Base-by-base conservation (phyloP, 2,113 vertebrate genomes). In the Tonatia bakeri region DNA sequence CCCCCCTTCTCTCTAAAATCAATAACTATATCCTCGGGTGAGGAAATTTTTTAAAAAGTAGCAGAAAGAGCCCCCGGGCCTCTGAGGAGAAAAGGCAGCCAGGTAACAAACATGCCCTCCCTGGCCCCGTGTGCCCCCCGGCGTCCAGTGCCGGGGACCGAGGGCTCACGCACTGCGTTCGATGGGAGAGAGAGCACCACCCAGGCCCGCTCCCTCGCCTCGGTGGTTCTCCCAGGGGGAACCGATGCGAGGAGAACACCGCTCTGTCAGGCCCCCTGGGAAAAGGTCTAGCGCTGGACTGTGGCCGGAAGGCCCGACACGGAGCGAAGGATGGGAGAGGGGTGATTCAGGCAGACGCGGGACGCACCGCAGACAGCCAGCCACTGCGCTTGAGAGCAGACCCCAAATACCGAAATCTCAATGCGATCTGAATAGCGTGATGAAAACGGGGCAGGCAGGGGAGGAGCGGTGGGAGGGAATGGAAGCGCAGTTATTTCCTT, bases 191-290 rank as follows among this genome's bases (percentile, higher is more conserved):
- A 24, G 26, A 38, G 36, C 22, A 12, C 38, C 65, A 31, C 31
- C 31, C 14, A 24, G 5, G 19, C 13, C 19, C 20, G 16, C 3
- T 31, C 69, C 43, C 33, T 76, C 6, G 16, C 13, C 17, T 26
- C 1, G 1, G 38, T 20, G 43, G 17, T 43, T 85, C 61, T 73
- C 59, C 36, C 5, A 7, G 20, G 15, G 15, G 16, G 22, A 43
- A 11, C 4, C 54, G 90, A 69, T 24, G 33, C 26, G 31, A 75
- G 36, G 26, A 36, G 67, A 9, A 28, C 4, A 7, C 2, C 1
- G 0, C 33, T 26, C 26, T 43, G 11, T n/a, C 1, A 40, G 67
- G 33, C 43, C 36, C 3, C 20, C 22, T 36, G 4, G 52, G 47
- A n/a, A 88, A 43, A 43, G 43, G 43, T 43, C 43, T 43, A 43